A percentile compares a stretch with the other conserved stretches of the same genome.
Conservation (phyloP, 2,888 invertebrate genomes). For the Trimorus sp. region DNA sequence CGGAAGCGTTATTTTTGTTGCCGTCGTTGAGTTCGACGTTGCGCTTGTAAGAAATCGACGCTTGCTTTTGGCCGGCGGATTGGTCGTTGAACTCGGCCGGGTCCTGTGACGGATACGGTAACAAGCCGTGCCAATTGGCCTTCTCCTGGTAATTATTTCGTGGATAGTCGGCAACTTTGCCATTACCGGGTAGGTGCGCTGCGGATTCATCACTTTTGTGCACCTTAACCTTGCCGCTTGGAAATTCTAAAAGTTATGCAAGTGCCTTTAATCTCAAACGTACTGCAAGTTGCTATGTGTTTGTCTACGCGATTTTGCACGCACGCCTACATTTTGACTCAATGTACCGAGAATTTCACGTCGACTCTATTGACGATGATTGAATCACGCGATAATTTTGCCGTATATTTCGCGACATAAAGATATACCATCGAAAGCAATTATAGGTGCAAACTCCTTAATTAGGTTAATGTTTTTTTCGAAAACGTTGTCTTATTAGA, state of each 20-base stretch:
- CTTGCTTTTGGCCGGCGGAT: constrained; percentile 26
- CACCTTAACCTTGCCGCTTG: constrained; percentile 69
- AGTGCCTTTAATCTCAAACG: constrained; percentile 25
- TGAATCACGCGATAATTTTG: constrained; percentile 5
- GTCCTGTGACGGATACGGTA: constrained; percentile 11
- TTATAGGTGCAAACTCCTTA: no score
- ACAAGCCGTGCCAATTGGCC: constrained; percentile 27
- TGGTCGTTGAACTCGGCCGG: constrained; percentile 25
- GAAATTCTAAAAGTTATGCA: constrained; percentile 67
- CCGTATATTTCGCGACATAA: not conserved
- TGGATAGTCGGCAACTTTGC: constrained; percentile 31
- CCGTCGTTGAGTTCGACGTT: constrained; percentile 30
- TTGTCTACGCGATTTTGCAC: constrained; percentile 11
- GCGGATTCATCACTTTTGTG: constrained; percentile 69
- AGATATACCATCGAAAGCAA: no score
- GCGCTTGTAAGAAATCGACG: constrained; percentile 48
- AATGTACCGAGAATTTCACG: constrained; percentile 20
- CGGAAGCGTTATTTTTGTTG: constrained; percentile 42
- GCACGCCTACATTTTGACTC: constrained; percentile 1
- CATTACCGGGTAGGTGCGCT: constrained; percentile 4
- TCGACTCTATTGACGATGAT: constrained; percentile 6
- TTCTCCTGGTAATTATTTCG: constrained; percentile 31
- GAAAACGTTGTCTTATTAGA: no score
- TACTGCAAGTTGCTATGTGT: not conserved
- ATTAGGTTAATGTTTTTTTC: no score